phyloP scores from a whole-genome alignment of 2,113 vertebrate genomes.

The Percopsis transmontana region DNA sequence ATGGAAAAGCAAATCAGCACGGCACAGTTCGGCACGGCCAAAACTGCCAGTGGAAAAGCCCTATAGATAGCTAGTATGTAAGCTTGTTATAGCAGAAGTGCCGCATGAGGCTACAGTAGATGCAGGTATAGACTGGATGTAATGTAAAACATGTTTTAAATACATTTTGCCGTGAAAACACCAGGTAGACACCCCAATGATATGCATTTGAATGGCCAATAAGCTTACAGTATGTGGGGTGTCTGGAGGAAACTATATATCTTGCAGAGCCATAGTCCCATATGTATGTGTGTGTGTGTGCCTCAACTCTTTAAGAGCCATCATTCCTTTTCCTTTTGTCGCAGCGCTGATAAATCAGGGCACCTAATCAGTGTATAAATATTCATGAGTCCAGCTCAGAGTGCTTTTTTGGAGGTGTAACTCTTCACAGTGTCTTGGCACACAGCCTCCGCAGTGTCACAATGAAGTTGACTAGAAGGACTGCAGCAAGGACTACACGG shows the following conservation, averaged over 20 bases:
- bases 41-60: no score
- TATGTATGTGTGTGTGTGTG: slow-evolving; percentile 39
- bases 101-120: no score
- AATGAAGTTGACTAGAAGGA: slow-evolving; percentile 54
- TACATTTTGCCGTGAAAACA: no score
- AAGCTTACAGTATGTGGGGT: slow-evolving; percentile 19
- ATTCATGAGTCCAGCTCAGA: slow-evolving; percentile 68
- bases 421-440: slow-evolving; percentile 73
- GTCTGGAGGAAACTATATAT: slow-evolving; percentile 40
- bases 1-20: no score
- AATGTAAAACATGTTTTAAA: no score
- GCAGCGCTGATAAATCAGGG: slow-evolving; percentile 69
- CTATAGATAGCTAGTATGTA: no score
- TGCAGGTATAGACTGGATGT: no score
- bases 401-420: slow-evolving; percentile 71
- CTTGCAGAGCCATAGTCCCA: slow-evolving; percentile 21
- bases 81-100: no score
- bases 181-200: no score
- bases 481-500: not conserved
- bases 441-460: slow-evolving; percentile 41
- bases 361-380: slow-evolving; percentile 78
- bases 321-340: slow-evolving; percentile 56
- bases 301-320: slow-evolving; percentile 54
- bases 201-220: slow-evolving; percentile 30
- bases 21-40: no score